Evolutionary conservation across 1,140 invertebrate species (phyloP), one percentile per base, ranked within the genome.

Genomic region (Drosophila prosaltans): DNA sequence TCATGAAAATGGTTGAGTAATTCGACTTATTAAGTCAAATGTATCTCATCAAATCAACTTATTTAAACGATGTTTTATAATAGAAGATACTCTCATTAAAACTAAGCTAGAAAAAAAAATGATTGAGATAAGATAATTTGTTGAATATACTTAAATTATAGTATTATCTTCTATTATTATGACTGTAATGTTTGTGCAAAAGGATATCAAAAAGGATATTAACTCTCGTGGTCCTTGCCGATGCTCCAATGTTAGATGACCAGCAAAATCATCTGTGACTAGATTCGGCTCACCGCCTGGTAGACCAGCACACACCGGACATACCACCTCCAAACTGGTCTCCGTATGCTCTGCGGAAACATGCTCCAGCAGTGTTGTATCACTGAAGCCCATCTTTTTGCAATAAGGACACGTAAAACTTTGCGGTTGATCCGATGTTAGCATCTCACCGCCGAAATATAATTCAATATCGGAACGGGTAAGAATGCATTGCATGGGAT

Each of bases 401-500:
- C 98, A 99, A 93, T 98, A 98, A 43, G 98, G 98, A 94, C 98
- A 99, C 78, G 98, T 98, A 92, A 98, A 98, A 60, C 98, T 97
- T 93, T 99, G 97, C 70, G 97, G 97, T 92, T 98, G 97, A 90
- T 99, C 98, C 70, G 97, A 93, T 65, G 95, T 95, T 81, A 98
- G 93, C 84, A 96, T 95, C 93, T 99, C 98, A 72, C 98, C 98
- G 79, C 97, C 97, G 95, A 98, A 99, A 93, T 97, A 99, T 60
- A 99, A 93, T 93, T 99, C 98, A 95, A 97, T 98, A 94, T 99
- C 98, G 93, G 97, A 96, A 94, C 98, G 95, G 82, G 98, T 99
- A 81, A 99, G 95, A 90, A 99, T 99, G 93, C 98, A 99, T 94
- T 99, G 98, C 96, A 99, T 98, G 69, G 98, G 97, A 94, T 99